These are phyloP conservation scores for Hippocampus comes DNA, from an alignment of 2,113 vertebrate genomes.

Conservation along the genomic window DNA sequence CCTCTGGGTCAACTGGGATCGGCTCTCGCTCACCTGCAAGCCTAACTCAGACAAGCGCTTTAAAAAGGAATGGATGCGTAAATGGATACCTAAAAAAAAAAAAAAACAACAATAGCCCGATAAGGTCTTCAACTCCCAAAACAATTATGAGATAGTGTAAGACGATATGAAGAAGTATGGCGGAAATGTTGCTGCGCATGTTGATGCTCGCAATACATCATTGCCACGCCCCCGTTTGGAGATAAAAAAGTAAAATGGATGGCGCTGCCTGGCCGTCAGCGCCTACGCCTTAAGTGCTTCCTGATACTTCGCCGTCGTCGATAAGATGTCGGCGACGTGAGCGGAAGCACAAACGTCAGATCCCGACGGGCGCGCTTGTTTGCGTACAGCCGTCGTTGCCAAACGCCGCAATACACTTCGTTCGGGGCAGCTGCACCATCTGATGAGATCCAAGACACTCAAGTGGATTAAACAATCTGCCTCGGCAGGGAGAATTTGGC, in stretches of 20 bases:
- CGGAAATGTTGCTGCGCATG: background rate
- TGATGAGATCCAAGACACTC: background rate
- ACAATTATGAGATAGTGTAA: background rate
- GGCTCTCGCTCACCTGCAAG: too few species aligned
- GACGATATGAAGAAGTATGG: background rate
- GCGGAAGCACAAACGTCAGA: background rate
- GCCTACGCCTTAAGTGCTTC: background rate
- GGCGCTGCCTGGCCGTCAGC: background rate
- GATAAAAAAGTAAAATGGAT: constrained; percentile 3
- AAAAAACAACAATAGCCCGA: background rate
- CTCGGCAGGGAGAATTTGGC: background rate
- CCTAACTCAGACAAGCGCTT: background rate
- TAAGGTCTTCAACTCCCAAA: background rate
- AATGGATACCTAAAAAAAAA: background rate
- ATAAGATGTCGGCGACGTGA: constrained; percentile 1
- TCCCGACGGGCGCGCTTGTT: background rate
- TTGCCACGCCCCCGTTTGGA: background rate
- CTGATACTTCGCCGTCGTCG: background rate
- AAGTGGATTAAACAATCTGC: background rate
- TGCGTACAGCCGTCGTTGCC: background rate
- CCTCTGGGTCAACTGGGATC: background rate
- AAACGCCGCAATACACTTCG: background rate
- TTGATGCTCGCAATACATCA: constrained; percentile 1
- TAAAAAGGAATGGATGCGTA: background rate
- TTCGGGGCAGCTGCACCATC: background rate